Base-by-base conservation (phyloP, 2,888 invertebrate species). In the Exephanes ischioxanthus region DNA sequence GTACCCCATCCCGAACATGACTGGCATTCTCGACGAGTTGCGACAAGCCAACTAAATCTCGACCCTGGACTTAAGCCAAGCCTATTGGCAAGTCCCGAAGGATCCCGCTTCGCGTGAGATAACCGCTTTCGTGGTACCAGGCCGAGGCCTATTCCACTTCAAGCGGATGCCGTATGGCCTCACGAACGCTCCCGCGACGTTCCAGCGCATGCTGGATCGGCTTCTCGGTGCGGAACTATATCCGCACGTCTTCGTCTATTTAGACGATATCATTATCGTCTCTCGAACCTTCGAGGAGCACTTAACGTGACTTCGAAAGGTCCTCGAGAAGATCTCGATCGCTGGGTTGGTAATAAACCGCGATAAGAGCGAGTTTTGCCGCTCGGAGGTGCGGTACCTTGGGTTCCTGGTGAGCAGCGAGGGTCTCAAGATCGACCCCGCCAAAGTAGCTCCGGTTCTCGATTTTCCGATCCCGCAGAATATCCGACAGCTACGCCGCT, bases 51-150 rank as follows among this genome's bases (percentile, higher is more conserved):
- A 86, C 55, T 93, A 87, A 63, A 82, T 93, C 19, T 87, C 88
- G 1, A 90, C 90, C 2, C 63, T 92, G 0, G 92, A 93, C 83
- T 68, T 88, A 33, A 90, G 84, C 53, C 83, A 84, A 3, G 92
- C 90, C 3, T 92, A 90, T 76, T 88, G 85, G 73, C 91, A 92
- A 67, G 86, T 92, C n/a, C 89, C 90, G 1, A 67, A 89, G 67
- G 82, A 53, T 5, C 82, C 84, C 37, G 71, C 72, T 0, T 87
- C 87, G 16, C 58, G 85, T 7, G 85, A 88, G 22, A 85, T 86
- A 11, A 92, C 92, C 7, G 91, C 92, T 0, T 92, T 58, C 11
- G 26, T 26, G 22, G 58, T 58, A 2, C 58, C 14, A 2, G 58
- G 58, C 22, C 14, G 55, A 33, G 91, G 91, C 2, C 83, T 89